Evolutionary conservation across 1,140 invertebrate species (phyloP).

Genomic region (Oryzaephilus surinamensis): DNA sequence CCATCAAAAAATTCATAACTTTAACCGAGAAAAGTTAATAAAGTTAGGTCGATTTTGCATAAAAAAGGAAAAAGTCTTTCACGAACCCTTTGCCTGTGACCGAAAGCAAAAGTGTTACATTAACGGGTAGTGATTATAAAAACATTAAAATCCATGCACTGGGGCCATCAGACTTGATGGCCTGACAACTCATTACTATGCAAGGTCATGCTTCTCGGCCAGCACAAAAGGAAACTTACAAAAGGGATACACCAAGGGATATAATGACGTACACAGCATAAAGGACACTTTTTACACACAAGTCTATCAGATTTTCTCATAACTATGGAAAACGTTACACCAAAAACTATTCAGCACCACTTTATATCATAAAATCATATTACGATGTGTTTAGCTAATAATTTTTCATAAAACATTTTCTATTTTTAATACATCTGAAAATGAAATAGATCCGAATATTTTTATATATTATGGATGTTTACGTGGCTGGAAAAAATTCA

Average conservation of each 20-base stretch:
- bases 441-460: slow-evolving; percentile 2
- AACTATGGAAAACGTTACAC: no score
- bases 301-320: slow-evolving; percentile 11
- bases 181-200: slow-evolving; percentile 19
- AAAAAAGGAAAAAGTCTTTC: slow-evolving; percentile 24
- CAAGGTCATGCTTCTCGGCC: slow-evolving; percentile 14
- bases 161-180: slow-evolving; percentile 6
- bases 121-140: slow-evolving; percentile 23
- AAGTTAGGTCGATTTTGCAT: slow-evolving; percentile 20
- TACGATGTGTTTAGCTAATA: no score
- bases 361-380: no score
- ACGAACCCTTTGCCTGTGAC: slow-evolving; percentile 19
- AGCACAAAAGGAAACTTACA: slow-evolving; percentile 18
- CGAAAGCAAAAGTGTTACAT: slow-evolving; percentile 24
- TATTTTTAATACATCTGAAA: no score
- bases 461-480: no score
- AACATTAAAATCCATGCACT: slow-evolving; percentile 22
- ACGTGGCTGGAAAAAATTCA: no score
- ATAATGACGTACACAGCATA: slow-evolving; percentile 14
- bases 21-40: slow-evolving; percentile 18
- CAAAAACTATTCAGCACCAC: no score
- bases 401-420: no score
- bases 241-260: slow-evolving; percentile 18
- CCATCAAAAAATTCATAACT: slow-evolving; percentile 10
- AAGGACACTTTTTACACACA: slow-evolving; percentile 11